Conservation (phyloP, 2,888 invertebrate species). For the Ethmia dodecea region DNA sequence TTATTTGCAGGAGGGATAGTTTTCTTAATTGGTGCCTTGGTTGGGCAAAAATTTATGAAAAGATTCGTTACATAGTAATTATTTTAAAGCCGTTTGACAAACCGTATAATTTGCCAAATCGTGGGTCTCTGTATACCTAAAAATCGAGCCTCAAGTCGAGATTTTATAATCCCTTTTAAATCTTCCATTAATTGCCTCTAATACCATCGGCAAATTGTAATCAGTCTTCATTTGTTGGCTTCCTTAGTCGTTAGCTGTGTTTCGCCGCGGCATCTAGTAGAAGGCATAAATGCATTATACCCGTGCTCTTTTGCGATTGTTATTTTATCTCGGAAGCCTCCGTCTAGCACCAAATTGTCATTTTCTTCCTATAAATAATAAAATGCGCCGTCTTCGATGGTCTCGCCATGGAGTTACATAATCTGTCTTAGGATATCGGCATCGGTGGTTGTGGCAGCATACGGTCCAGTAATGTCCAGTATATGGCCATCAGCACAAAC, state of each 20-base stretch:
- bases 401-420: not conserved
- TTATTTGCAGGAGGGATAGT: too few relatives aligned
- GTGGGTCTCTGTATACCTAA: too few relatives aligned
- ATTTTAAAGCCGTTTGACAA: too few relatives aligned
- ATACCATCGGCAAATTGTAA: constrained; percentile 16
- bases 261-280: constrained; percentile 8
- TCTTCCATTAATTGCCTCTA: constrained; percentile 13
- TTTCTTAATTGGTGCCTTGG: too few relatives aligned
- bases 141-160: too few relatives aligned
- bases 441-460: constrained; percentile 14
- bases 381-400: not conserved
- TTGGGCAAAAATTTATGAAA: too few relatives aligned
- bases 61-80: too few relatives aligned
- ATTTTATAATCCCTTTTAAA: constrained; percentile 14
- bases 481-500: constrained; percentile 15
- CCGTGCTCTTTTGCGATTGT: constrained; percentile 10
- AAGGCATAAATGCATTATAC: constrained; percentile 12
- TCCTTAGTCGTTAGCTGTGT: constrained; percentile 13
- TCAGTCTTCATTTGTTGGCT: constrained; percentile 14
- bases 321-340: constrained; percentile 1
- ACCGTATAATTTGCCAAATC: too few relatives aligned
- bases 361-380: constrained; percentile 4
- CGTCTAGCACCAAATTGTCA: constrained; percentile 13
- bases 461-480: constrained; percentile 10
- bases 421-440: constrained; percentile 11